Base-by-base conservation (phyloP, 1,140 invertebrate genomes). In the Trichonephila inaurata region DNA sequence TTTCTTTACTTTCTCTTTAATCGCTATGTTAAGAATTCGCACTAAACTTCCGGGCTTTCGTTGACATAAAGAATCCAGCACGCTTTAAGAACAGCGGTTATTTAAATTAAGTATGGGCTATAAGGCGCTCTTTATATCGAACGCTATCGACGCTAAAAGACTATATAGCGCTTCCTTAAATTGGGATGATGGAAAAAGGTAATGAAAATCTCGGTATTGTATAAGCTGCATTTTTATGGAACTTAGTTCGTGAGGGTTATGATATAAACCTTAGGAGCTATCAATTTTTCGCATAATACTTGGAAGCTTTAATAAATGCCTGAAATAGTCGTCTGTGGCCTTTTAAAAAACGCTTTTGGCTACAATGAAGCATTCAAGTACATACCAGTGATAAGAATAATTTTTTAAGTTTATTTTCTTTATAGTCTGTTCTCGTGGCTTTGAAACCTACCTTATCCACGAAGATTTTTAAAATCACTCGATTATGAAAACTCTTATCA, bases 1-100 rank as follows among this genome's bases (percentile, higher is more conserved):
- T 87, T 88, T 93, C 61, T 81, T 89, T 92, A 44, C 66, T 77
- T 77, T 51, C 58, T 28, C 85, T 93, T 93, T 93, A 93, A 93
- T 93, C 92, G 92, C 66, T 69, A 82, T 93, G 92, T 81, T 93
- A 93, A 93, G 58, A 93, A 93, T 86, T 93, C 92, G 92, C 86
- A n/a, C 51, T 19, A 69, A 88, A 93, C 92, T 93, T 93, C 92
- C 92, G 92, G 92, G 60, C 91, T 85, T 91, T 92, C 91, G 77
- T 87, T 92, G 44, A 86, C 83, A 87, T 66, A 77, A 88, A 82
- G 40, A 87, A n/a, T 14, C 82, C 33, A 40, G 28, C 40, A 60
- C 21, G 61, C 77, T 66, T 87, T 87, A 58, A 92, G 83, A 92
- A 87, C 91, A 92, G 62, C 58, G 64, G 91, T 92, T 92, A 92